Evolutionary conservation across 2,888 invertebrate species (phyloP), one percentile per base, ranked within the genome.

Genomic region (Auanema freiburgensis): DNA sequence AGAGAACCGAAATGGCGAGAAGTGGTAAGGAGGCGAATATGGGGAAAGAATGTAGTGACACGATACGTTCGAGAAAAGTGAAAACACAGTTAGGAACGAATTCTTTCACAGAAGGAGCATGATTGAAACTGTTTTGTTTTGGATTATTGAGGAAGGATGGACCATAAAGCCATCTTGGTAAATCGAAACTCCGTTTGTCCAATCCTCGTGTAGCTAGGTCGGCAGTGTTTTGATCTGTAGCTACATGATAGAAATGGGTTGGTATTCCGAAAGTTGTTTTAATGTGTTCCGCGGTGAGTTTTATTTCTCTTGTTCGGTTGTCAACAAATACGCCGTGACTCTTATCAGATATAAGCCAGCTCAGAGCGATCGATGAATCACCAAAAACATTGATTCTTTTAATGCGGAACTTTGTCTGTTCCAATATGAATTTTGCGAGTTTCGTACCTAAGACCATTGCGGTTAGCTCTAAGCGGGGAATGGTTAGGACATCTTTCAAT

Each of bases 221-320:
- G 12, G 57, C 57, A 10, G 57, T 21, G 41, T 57, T 57, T 12
- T 57, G 43, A 6, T 44, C 57, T 14, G 57, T 57, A 4, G 57
- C 16, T 10, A 49, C 46, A 49, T 57, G 18, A 16, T 16, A 12
- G 10, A 57, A 57, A 12, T 53, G 14, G 24, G 21, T 40, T 25
- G 12, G 12, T 14, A 57, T 44, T 2, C 43, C 41, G 11, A 12
- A 4, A 12, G 5, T n/a, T 12, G 42, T 44, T 16, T 10, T 43
- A 3, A 18, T 16, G 2, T 43, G 42, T 42, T 24, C 41, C n/a
- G 16, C 41, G 43, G 1, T 18, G 16, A 18, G 18, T 41, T 5
- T 57, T 2, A 57, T 57, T 12, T 18, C n/a, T 12, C 41, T 42
- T 6, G 43, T 44, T 11, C 57, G 25, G n/a, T 57, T 57, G 25